Base-by-base conservation (phyloP, 2,888 invertebrate species). In the Alviniconcha strummeri region DNA sequence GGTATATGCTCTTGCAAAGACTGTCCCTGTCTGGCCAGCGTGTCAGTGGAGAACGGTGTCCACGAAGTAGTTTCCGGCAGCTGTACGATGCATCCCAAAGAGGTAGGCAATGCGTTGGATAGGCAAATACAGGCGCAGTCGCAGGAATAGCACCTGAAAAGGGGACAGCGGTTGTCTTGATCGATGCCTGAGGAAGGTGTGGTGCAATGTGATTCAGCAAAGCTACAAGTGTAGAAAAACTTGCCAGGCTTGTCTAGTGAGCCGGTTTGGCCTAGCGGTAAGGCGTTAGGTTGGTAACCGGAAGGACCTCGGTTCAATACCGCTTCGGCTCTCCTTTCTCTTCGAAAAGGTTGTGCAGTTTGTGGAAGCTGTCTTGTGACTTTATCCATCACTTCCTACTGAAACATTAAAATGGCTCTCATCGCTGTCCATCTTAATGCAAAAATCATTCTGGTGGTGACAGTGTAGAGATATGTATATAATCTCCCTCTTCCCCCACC, bases 21-120 rank as follows among this genome's bases (percentile, higher is more conserved):
- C 19, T 15, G 15, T 80, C 76, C 19, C 84, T 56, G 8, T 84
- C 81, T 0, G 84, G 84, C 84, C 76, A 84, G 81, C 57, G 74
- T 52, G 80, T 71, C 5, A 80, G 52, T n/a, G n/a, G 54, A 56
- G 69, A 7, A 72, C 56, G 2, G 60, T 64, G 17, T 19, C 52
- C n/a, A 64, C 52, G 52, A 80, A 80, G 11, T 13, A 36, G 13
- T 19, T 6, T 60, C 7, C 57, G n/a, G 64, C 64, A n/a, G 80
- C 64, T 36, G 80, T 19, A 8, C 71, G 17, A 56, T 55, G 19
- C 9, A 77, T 17, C 13, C 57, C n/a, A 77, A 77, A 77, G n/a
- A 55, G 11, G 19, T 77, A 55, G 17, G 77, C 77, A 8, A 77
- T 17, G 19, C n/a, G 17, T 56, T 77, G 77, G 54, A 57, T 9